A percentile compares a stretch with the other conserved stretches of the same genome.
Evolutionary conservation across 2,888 invertebrate species (phyloP).

Genomic region (Drepana falcataria): DNA sequence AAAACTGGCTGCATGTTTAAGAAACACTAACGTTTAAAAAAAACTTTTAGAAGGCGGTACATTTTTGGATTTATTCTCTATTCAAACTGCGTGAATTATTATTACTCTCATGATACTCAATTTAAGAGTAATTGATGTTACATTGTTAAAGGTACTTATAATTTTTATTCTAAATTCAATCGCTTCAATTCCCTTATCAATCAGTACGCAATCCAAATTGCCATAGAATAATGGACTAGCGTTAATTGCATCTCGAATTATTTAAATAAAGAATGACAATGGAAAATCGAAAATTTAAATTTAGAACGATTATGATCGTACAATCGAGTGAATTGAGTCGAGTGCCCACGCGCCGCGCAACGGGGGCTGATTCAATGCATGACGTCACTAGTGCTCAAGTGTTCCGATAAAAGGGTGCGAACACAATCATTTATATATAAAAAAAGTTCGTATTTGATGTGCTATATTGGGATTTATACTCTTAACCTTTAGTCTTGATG

Average conservation of each 20-base stretch:
- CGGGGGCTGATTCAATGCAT: slow-evolving; percentile 34
- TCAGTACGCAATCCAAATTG: slow-evolving; percentile 15
- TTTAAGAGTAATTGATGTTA: too few species aligned
- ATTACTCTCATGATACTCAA: too few species aligned
- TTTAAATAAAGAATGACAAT: slow-evolving; percentile 42
- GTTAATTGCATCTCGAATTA: slow-evolving; percentile 44
- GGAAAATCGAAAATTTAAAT: slow-evolving; percentile 50
- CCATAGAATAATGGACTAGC: slow-evolving; percentile 16
- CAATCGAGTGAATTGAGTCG: slow-evolving; percentile 50
- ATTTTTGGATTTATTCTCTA: too few species aligned
- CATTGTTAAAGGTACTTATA: too few species aligned
- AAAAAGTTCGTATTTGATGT: slow-evolving; percentile 7
- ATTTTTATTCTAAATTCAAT: too few species aligned
- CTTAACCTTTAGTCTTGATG: too few species aligned
- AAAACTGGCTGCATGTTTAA: not conserved
- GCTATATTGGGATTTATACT: not conserved
- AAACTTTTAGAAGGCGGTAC: too few species aligned
- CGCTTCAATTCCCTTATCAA: not conserved
- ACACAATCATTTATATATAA: slow-evolving; percentile 1
- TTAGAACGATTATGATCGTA: slow-evolving; percentile 54
- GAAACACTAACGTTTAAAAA: not conserved
- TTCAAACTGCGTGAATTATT: too few species aligned
- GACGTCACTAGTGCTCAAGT: slow-evolving; percentile 21
- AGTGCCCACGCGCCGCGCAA: slow-evolving; percentile 56
- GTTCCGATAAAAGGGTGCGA: slow-evolving; percentile 13